phyloP scores from a whole-genome alignment of 2,113 vertebrate species.

The Pelmatolapia mariae region DNA sequence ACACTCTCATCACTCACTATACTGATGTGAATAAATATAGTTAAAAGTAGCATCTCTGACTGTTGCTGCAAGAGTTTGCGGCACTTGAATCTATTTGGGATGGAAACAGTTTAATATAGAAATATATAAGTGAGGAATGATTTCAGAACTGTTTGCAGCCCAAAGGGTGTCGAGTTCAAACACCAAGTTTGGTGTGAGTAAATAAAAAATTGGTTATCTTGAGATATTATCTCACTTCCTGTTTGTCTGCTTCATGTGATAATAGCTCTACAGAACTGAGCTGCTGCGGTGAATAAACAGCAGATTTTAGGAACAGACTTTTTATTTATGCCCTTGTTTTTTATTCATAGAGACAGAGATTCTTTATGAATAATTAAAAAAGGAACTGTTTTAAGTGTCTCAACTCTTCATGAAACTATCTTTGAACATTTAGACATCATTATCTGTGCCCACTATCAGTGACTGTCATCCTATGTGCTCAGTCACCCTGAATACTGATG shows the following conservation, averaged over 20 bases:
- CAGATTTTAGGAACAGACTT: accelerated
- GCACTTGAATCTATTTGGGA: background rate
- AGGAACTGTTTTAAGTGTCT: background rate
- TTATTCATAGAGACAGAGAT: background rate
- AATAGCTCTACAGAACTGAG: background rate
- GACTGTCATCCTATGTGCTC: background rate
- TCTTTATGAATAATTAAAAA: background rate
- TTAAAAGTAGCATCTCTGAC: background rate
- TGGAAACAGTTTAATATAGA: background rate
- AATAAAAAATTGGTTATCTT: background rate
- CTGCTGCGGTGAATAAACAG: background rate
- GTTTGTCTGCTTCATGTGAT: background rate
- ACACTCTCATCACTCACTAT: background rate
- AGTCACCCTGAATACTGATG: background rate
- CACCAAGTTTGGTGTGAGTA: background rate
- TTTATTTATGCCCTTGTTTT: background rate
- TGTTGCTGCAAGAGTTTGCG: background rate
- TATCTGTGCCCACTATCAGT: background rate
- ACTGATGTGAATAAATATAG: background rate
- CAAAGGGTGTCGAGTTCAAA: background rate
- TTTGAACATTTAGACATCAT: background rate
- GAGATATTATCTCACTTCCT: background rate
- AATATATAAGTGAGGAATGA: background rate
- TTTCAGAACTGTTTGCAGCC: background rate
- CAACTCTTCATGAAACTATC: background rate